A percentile compares a stretch with the other conserved stretches of the same genome.
phyloP scores from a whole-genome alignment of 2,888 invertebrate species.

The Tortricodes alternella region DNA sequence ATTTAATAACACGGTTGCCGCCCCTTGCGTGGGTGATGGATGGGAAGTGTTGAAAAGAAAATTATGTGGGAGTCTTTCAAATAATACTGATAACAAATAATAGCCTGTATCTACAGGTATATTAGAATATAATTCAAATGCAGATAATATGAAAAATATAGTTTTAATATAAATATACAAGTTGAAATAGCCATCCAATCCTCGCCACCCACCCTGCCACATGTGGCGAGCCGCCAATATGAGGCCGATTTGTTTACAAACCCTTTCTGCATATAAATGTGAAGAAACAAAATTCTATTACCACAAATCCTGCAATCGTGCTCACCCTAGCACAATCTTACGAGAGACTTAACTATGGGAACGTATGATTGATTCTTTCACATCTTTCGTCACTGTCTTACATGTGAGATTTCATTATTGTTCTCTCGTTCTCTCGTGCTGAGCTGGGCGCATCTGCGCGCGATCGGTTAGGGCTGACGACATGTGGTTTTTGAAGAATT shows the following conservation, averaged over 20 bases:
- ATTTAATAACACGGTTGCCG: constrained; percentile 11
- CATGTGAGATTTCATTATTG: neutral
- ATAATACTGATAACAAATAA: too few relatives aligned
- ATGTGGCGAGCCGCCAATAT: constrained; percentile 24
- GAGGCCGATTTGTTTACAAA: constrained; percentile 18
- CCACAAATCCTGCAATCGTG: constrained; percentile 21
- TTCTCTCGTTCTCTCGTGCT: constrained; percentile 11
- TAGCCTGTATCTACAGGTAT: too few relatives aligned
- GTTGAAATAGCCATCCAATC: neutral
- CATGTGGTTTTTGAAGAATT: constrained; percentile 31
- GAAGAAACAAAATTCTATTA: constrained; percentile 23
- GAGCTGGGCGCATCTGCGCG: constrained; percentile 28
- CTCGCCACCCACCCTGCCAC: neutral
- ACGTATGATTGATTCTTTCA: constrained; percentile 29
- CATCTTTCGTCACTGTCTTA: constrained; percentile 8
- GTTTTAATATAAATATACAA: neutral
- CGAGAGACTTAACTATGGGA: constrained; percentile 22
- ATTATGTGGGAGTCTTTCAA: too few relatives aligned
- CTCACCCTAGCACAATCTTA: constrained; percentile 27
- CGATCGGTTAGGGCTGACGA: constrained; percentile 29
- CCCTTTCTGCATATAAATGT: constrained; percentile 26
- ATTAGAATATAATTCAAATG: too few relatives aligned
- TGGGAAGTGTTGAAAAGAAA: neutral
- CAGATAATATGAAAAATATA: too few relatives aligned
- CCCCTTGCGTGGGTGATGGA: constrained; percentile 1